These are phyloP conservation scores for Sakesphorus luctuosus DNA, from an alignment of 2,113 vertebrate species.

Conservation along the genomic window DNA sequence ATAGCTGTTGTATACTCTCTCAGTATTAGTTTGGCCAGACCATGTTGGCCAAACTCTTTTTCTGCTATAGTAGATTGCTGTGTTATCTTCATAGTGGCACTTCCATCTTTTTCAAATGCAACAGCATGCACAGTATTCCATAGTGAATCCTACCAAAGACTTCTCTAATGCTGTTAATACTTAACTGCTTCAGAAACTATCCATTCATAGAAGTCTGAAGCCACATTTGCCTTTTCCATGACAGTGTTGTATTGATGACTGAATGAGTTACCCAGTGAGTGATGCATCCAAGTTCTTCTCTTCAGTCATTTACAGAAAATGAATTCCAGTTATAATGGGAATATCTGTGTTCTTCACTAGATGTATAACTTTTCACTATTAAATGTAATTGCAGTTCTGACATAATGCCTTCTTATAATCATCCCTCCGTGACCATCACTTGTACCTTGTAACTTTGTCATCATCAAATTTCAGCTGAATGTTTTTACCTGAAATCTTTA, in stretches of 20 bases:
- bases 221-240: neutral
- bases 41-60: neutral
- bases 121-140: fast-evolving
- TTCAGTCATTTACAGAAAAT: neutral
- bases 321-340: neutral
- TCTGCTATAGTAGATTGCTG: fast-evolving
- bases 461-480: neutral
- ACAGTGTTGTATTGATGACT: neutral
- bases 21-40: neutral
- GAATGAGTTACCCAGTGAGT: neutral
- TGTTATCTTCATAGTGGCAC: neutral
- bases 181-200: neutral
- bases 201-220: neutral
- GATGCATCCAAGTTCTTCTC: neutral
- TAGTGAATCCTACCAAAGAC: neutral
- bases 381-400: neutral
- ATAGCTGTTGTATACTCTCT: neutral
- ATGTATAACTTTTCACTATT: neutral
- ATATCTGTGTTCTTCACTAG: neutral
- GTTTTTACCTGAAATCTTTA: neutral
- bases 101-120: neutral
- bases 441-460: neutral
- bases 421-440: neutral
- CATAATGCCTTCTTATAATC: neutral
- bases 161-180: neutral